phyloP scores from a whole-genome alignment of 2,113 vertebrate species.

The Corythornis madagascariensis region DNA sequence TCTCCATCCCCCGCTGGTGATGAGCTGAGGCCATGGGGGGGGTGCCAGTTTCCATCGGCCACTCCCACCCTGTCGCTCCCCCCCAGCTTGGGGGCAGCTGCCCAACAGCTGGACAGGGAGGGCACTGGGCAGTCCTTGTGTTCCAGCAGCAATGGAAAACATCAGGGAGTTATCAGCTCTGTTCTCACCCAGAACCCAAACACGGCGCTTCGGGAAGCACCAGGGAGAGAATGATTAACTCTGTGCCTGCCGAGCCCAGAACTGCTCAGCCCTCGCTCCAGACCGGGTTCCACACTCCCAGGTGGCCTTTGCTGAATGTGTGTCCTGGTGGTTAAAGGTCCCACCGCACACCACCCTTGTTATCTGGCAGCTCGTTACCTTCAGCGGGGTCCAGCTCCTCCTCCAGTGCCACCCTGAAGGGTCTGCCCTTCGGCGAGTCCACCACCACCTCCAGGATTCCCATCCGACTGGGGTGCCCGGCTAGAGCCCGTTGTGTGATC shows the following conservation, averaged over 20 bases:
- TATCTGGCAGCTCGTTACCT: neutral
- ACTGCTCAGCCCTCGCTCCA: neutral
- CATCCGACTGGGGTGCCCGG: neutral
- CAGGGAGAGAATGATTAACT: too few relatives aligned
- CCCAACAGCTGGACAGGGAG: neutral
- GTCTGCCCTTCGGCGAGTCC: neutral
- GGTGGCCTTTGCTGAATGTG: neutral
- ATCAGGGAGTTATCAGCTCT: neutral
- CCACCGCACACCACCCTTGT: neutral
- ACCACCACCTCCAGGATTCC: neutral
- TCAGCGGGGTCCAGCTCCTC: neutral
- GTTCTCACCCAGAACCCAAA: too few relatives aligned
- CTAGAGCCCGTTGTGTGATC: neutral
- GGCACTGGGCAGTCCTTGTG: neutral
- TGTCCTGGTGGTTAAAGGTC: neutral
- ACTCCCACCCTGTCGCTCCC: neutral
- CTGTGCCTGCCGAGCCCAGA: too few relatives aligned
- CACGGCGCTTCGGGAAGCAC: too few relatives aligned
- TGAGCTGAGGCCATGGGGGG: too few relatives aligned
- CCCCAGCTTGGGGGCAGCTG: neutral
- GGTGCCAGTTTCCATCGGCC: too few relatives aligned
- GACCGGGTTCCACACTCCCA: neutral
- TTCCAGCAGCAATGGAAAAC: neutral
- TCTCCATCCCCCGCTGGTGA: neutral
- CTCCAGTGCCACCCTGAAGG: neutral